Conservation (phyloP, 1,140 invertebrate species). For the Saccostrea glomerata region DNA sequence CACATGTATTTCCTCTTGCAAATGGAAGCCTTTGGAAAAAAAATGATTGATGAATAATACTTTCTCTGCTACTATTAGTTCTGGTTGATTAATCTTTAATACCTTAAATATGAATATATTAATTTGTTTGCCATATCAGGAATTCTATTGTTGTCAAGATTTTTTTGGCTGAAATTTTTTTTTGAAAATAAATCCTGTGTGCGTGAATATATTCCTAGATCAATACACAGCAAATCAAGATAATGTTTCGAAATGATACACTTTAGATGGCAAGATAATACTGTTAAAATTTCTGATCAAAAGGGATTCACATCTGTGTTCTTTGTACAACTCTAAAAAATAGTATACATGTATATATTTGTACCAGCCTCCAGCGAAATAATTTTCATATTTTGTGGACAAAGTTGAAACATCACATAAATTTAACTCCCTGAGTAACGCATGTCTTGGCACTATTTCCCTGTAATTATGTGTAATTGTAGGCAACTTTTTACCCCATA, state of each 20-base stretch:
- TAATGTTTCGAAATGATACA: background rate
- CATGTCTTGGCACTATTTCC: background rate
- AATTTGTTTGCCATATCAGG: background rate
- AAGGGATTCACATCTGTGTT: background rate
- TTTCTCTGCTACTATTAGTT: background rate
- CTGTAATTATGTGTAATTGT: constrained; percentile 24
- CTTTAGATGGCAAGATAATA: background rate
- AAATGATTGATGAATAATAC: background rate
- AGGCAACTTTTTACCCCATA: background rate
- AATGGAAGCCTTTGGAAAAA: background rate
- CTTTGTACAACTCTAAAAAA: background rate
- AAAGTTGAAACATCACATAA: background rate
- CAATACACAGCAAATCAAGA: background rate
- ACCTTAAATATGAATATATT: background rate
- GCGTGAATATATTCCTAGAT: background rate
- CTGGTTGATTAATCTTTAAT: background rate
- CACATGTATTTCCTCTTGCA: background rate
- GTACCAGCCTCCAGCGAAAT: background rate
- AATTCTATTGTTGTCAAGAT: background rate
- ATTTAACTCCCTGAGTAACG: background rate
- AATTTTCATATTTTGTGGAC: background rate
- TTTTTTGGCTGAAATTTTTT: background rate
- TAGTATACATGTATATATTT: background rate
- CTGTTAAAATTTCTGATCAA: background rate
- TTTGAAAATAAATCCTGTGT: background rate